Evolutionary conservation across 2,113 vertebrate genomes (phyloP).

Genomic region (Macaca mulatta): DNA sequence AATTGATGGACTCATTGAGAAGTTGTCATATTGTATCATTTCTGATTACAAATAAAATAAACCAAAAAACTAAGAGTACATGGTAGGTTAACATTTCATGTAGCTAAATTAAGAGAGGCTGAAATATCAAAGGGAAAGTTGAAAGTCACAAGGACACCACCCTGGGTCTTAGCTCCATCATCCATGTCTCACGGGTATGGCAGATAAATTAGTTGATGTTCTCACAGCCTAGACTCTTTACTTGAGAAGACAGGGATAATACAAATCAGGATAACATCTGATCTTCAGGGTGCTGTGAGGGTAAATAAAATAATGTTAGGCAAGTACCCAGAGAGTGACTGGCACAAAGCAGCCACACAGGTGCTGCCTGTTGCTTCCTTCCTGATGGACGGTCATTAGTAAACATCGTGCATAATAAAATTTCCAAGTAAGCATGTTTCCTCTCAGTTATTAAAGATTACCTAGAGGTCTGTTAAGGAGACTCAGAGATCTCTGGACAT

Average conservation of each 20-base stretch:
- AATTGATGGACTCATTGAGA: neutral
- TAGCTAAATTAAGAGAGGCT: neutral
- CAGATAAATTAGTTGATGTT: neutral
- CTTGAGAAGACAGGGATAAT: neutral
- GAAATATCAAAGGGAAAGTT: neutral
- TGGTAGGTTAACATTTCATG: neutral
- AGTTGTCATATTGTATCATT: neutral
- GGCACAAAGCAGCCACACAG: neutral
- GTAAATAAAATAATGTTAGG: neutral
- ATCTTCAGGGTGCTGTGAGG: too few relatives aligned
- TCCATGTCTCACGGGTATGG: neutral
- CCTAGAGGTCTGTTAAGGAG: neutral
- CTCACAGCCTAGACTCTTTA: neutral
- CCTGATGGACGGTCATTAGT: neutral
- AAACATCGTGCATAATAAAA: neutral
- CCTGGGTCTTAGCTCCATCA: neutral
- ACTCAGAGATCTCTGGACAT: neutral
- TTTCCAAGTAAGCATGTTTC: neutral
- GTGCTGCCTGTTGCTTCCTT: neutral
- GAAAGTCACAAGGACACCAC: neutral
- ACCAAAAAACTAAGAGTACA: neutral
- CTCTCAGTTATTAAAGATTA: neutral
- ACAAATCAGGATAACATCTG: neutral
- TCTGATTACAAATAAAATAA: neutral
- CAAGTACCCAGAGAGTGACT: too few relatives aligned